Evolutionary conservation across 1,140 invertebrate genomes (phyloP).

Genomic region (Lordiphosa mommai): DNA sequence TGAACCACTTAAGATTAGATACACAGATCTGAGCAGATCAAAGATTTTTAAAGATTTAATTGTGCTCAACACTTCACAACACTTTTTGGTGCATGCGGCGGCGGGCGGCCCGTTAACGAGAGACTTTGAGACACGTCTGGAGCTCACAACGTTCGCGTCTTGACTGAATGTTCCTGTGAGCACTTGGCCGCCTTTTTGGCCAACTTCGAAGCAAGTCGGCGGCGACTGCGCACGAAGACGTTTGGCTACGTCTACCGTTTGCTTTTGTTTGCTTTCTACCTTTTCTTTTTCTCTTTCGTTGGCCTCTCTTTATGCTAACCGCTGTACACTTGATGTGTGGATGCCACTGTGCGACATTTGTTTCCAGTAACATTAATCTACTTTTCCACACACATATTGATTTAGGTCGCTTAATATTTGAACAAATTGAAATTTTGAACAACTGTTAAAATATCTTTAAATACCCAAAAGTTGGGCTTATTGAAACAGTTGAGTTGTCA

Average conservation of each 20-base stretch:
- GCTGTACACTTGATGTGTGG: constrained; percentile 11
- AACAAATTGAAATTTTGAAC: constrained; percentile 35
- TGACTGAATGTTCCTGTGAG: constrained; percentile 71
- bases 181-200: constrained; percentile 72
- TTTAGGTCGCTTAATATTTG: constrained; percentile 54
- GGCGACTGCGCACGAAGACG: constrained; percentile 31
- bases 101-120: neutral
- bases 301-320: constrained; percentile 24
- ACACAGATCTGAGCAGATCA: constrained; percentile 18
- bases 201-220: constrained; percentile 43
- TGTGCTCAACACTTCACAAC: constrained; percentile 15
- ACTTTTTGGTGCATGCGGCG: constrained; percentile 11
- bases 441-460: constrained; percentile 42
- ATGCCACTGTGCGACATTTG: constrained; percentile 52
- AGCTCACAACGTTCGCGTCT: constrained; percentile 64
- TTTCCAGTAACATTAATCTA: constrained; percentile 63
- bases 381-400: constrained; percentile 47
- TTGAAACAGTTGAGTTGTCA: constrained; percentile 32
- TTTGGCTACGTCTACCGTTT: constrained; percentile 49
- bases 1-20: constrained; percentile 19
- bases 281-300: constrained; percentile 58
- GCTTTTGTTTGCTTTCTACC: constrained; percentile 63
- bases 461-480: neutral
- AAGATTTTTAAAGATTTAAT: constrained; percentile 23
- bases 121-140: constrained; percentile 49